Evolutionary conservation across 2,797 vertebrate genomes (phyloP).

Genomic region (Halcyon badia): DNA sequence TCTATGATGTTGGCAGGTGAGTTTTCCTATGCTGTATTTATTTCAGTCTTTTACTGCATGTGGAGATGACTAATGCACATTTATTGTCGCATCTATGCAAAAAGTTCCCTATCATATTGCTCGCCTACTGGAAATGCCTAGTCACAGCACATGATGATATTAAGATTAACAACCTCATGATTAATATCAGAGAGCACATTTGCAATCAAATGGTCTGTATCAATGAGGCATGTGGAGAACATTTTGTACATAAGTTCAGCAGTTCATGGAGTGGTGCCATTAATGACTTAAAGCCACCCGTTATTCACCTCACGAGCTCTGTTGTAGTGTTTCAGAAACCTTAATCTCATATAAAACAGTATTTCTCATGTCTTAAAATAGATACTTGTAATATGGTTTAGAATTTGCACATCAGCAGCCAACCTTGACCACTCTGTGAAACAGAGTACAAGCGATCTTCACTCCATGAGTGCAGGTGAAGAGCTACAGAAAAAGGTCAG

Average conservation of each 20-base stretch:
- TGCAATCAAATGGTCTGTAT: conserved; percentile 43
- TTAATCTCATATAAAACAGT: not conserved
- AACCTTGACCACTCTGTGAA: not conserved
- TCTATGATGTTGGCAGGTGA: not conserved
- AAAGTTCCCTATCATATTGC: not conserved
- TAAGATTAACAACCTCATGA: conserved; percentile 45
- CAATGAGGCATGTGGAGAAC: conserved; percentile 46
- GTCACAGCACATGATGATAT: not conserved
- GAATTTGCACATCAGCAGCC: not conserved
- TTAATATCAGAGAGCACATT: conserved; percentile 51
- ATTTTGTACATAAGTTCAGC: conserved; percentile 58
- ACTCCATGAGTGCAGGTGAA: not conserved
- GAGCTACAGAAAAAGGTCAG: not conserved
- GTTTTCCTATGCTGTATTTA: not conserved
- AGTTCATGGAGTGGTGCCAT: conserved; percentile 28
- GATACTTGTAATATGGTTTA: not conserved
- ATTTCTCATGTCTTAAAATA: conserved; percentile 30
- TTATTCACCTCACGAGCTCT: conserved; percentile 28
- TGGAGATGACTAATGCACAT: not conserved
- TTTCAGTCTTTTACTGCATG: not conserved
- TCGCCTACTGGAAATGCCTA: conserved; percentile 14
- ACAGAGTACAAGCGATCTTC: not conserved
- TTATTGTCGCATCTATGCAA: not conserved
- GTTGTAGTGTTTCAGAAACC: conserved; percentile 4
- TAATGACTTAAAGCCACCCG: not conserved